Conservation (phyloP, 2,888 invertebrate genomes). For the Mesorhabditis sp. region DNA sequence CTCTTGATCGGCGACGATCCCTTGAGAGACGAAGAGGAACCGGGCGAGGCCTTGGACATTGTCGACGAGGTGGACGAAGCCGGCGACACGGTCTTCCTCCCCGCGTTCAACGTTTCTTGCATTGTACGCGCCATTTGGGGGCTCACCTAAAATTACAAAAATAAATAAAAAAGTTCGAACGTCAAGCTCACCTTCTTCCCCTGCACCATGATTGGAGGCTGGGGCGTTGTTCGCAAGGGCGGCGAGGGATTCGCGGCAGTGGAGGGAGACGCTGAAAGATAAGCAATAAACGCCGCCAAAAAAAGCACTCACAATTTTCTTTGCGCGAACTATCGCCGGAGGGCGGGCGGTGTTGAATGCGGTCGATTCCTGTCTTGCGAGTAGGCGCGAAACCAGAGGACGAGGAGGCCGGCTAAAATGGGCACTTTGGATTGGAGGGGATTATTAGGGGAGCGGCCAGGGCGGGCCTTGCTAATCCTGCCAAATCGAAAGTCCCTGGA, state of each 20-base stretch:
- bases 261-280: neutral
- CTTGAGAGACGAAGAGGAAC: no score
- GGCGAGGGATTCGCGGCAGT: slow-evolving; percentile 7
- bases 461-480: no score
- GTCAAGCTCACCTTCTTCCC: neutral
- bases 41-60: no score
- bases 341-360: slow-evolving; percentile 26
- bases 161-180: neutral
- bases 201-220: neutral
- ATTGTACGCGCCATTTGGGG: slow-evolving; percentile 5
- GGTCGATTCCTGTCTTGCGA: slow-evolving; percentile 27
- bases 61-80: slow-evolving; percentile 2
- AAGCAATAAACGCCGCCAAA: neutral
- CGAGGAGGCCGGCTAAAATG: neutral
- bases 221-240: neutral
- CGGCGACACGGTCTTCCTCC: neutral
- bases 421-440: no score
- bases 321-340: neutral
- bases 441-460: no score
- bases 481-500: no score
- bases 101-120: neutral
- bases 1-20: no score
- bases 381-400: slow-evolving; percentile 17
- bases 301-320: no score
- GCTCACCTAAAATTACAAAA: neutral